Percentiles rank a stretch among this genome's conserved stretches.
Evolutionary conservation across 1,140 invertebrate species (phyloP).

Genomic region (Lerema accius): DNA sequence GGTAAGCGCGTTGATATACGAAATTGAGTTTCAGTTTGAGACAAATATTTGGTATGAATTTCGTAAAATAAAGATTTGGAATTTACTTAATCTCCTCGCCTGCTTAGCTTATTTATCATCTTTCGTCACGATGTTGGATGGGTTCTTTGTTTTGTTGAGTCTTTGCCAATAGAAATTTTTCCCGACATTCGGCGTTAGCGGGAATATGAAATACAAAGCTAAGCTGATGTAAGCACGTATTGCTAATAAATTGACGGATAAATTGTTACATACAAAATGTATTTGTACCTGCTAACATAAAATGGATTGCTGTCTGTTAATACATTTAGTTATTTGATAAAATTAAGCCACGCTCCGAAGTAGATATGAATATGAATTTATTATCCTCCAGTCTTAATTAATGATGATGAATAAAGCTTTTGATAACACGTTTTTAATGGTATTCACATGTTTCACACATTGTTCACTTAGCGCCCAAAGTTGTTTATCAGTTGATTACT

Average conservation of each 20-base stretch:
- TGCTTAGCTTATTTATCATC: slow-evolving; percentile 7
- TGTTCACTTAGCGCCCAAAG: no score
- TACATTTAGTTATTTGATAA: no score
- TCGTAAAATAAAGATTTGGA: background rate
- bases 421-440: no score
- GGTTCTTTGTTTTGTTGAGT: slow-evolving; percentile 8
- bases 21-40: slow-evolving; percentile 13
- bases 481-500: no score
- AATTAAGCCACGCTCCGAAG: no score
- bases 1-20: background rate
- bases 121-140: background rate
- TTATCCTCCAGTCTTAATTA: no score
- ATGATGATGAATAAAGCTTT: no score
- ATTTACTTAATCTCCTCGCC: background rate
- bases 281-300: background rate
- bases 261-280: slow-evolving; percentile 5
- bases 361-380: no score
- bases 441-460: no score
- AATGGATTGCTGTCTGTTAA: background rate
- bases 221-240: slow-evolving; percentile 24
- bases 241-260: slow-evolving; percentile 1
- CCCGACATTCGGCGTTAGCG: background rate
- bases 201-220: slow-evolving; percentile 18
- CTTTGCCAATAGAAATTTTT: slow-evolving; percentile 20
- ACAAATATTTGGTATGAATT: slow-evolving; percentile 9